Conservation (phyloP, 2,113 vertebrate genomes). For the Cinclus mexicanus region DNA sequence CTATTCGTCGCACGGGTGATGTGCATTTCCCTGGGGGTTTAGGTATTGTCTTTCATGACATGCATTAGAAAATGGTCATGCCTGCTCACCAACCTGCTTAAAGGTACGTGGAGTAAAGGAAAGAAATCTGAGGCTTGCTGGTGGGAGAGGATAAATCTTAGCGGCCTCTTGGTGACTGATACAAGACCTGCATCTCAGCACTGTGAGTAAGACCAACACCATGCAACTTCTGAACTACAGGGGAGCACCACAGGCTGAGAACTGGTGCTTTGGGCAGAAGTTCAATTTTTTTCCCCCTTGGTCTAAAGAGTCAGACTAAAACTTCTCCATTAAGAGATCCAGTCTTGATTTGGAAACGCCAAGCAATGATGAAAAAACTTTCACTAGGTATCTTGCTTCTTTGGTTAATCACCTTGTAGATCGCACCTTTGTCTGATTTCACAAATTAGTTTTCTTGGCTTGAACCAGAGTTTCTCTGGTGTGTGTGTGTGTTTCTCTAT, state of each 20-base stretch:
- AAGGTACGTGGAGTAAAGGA: not conserved
- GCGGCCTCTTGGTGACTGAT: not conserved
- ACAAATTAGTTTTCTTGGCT: constrained; percentile 19
- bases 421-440: not conserved
- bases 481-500: not conserved
- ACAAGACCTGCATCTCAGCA: not conserved
- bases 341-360: not conserved
- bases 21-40: not conserved
- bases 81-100: not conserved
- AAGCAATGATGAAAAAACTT: not conserved
- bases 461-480: not conserved
- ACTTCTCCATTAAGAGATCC: not conserved
- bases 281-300: not conserved
- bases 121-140: not conserved
- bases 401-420: not conserved
- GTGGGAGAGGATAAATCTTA: not conserved
- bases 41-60: rapidly evolving
- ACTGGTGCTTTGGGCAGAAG: not conserved
- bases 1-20: rapidly evolving
- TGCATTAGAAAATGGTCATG: not conserved
- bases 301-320: not conserved
- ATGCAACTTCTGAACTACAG: not conserved
- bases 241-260: not conserved
- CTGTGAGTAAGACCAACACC: not conserved
- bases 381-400: not conserved